Percentiles rank a stretch among this genome's conserved stretches.
phyloP scores from a whole-genome alignment of 2,113 vertebrate genomes.

The Sinosuthora webbiana region DNA sequence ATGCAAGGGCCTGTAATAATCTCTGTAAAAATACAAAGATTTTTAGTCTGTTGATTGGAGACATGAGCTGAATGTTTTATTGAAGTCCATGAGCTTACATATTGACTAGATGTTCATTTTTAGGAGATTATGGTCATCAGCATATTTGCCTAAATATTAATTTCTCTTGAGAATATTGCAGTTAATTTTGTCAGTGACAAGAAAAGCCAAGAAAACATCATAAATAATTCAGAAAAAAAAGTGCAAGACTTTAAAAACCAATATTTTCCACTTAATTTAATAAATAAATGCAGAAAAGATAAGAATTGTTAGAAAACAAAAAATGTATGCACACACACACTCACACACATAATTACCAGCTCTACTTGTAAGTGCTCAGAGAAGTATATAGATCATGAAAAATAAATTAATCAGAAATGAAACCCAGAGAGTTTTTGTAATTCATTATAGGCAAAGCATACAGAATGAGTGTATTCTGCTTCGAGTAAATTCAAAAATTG shows the following conservation, averaged over 20 bases:
- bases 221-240: background rate
- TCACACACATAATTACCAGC: background rate
- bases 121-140: background rate
- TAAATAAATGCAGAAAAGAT: background rate
- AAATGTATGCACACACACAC: rapidly evolving
- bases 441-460: background rate
- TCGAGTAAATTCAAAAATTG: background rate
- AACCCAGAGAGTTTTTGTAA: background rate
- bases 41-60: background rate
- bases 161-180: background rate
- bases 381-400: background rate
- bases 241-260: background rate
- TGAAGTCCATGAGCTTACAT: background rate
- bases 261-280: background rate
- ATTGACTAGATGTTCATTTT: background rate
- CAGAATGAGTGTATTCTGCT: background rate
- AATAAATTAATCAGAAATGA: background rate
- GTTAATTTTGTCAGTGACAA: background rate
- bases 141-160: background rate
- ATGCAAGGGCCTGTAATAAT: background rate
- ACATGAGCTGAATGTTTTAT: background rate
- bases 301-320: background rate
- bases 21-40: background rate
- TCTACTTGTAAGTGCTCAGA: background rate
- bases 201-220: background rate